Evolutionary conservation across 2,888 invertebrate genomes (phyloP), one percentile per base, ranked within the genome.

Genomic region (Petrolisthes manimaculis): DNA sequence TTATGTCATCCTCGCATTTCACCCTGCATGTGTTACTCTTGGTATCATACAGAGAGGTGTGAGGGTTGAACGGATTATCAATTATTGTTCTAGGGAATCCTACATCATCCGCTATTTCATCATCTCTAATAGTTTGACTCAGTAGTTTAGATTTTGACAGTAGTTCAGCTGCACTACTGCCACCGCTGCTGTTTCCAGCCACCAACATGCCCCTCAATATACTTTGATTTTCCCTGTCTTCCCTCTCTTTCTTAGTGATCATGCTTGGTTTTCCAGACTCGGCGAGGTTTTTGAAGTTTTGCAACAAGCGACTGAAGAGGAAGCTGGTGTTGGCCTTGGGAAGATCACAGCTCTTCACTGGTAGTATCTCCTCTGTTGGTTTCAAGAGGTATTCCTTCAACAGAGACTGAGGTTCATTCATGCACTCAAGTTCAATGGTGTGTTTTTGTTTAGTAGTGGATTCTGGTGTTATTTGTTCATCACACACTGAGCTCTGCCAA

Each of bases 381-480:
- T 88, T 88, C 24, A 88, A 51, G 37, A 88, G 88, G 53, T 88
- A 88, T 61, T 88, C 88, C 84, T 88, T 88, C 54, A 88, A 69
- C 12, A 88, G 84, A 81, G 69, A 69, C 75, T 81, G 80, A 4
- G 79, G 83, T 79, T 85, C 85, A 78, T 54, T 79, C 8, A 6
- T n/a, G 18, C 21, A n/a, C 6, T 71, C 21, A 8, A 8, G 21
- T 71, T 71, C 71, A 18, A n/a, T 21, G 21, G 6, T 71, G 18
- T 6, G 18, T n/a, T 8, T 21, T 8, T 18, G 14, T 14, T 54
- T 12, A 4, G 83, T 4, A 24, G 55, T 74, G 5, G 53, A 51
- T 53, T 85, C 67, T 12, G 21, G 8, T 21, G n/a, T 51, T 18
- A n/a, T 61, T 18, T 61, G 61, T 4, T n/a, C n/a, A 18, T 71